Evolutionary conservation across 2,113 vertebrate genomes (phyloP), one percentile per base, ranked within the genome.

Genomic region (Chaetodon auriga): DNA sequence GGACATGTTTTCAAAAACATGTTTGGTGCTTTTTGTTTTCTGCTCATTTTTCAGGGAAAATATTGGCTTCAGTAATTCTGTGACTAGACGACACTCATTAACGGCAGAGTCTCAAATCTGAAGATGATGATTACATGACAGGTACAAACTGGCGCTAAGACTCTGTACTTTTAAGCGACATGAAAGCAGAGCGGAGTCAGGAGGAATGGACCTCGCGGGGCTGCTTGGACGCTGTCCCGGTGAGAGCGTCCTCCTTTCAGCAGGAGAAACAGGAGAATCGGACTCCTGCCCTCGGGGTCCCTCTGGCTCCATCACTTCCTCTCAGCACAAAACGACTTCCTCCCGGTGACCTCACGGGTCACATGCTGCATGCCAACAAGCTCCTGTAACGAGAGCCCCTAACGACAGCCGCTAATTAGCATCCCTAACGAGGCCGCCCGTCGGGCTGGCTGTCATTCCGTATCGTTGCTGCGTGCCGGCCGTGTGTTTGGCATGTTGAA

Each of bases 391-490:
- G 15, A 79, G 49, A 64, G 46, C 41, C 58, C 60, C 45, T 53
- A 54, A 83, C 30, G 35, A n/a, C 49, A 12, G 15, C 11, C 5
- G 41, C 85, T 86, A 81, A 86, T 86, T 84, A 87, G 70, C 80
- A 5, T 69, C 35, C 2, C 35, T 68, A 81, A 78, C 46, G 62
- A 83, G 76, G 73, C 30, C 19, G 80, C 21, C 69, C 49, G 46
- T 73, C n/a, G 65, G 54, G 49, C 38, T 36, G n/a, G 54, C 80
- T 76, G 80, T 82, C 83, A 64, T 4, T 70, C 79, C 16, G 7
- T 15, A 58, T 75, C 12, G 19, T 43, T 25, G 70, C 23, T 30
- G 61, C 23, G 38, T 51, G 68, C 25, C 15, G 25, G 57, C 23
- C 35, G 76, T 35, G 30, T 43, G 57, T 55, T 58, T 48, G 69